Base-by-base conservation (phyloP, 1,140 invertebrate species). In the Oedothorax gibbosus region DNA sequence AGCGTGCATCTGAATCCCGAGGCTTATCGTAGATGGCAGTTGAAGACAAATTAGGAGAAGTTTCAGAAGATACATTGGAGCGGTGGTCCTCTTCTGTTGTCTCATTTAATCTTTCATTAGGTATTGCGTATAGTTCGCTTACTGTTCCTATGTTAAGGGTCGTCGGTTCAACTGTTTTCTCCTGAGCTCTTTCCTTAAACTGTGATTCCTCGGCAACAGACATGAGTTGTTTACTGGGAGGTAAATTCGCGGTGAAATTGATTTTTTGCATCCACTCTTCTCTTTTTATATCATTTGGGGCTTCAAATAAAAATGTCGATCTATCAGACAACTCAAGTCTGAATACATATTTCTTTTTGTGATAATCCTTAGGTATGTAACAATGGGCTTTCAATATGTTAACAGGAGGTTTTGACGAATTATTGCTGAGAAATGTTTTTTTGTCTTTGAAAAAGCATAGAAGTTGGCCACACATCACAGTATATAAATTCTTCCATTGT, bases 391-490 rank as follows among this genome's bases (percentile, higher is more conserved):
- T 95, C 85, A 96, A 93, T 75, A 99, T 95, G 68, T 95, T 96
- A 8, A 99, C 93, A 0, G 98, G 97, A 0, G 97, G 94, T 0
- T 95, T 94, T 0, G 96, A 96, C 91, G 98, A 97, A 87, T 95
- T 94, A 84, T 91, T 91, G 79, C 93, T 93, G 57, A 93, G 91
- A 90, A 98, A 98, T 92, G 98, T 96, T 85, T 95, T 94, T 88
- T 96, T 94, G 89, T 98, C 97, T 89, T 98, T 97, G 91, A 99
- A 99, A 94, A 99, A 99, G 91, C 97, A 99, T 49, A 99, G 91
- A 83, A 99, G 90, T 90, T 99, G 98, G 0, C 98, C 98, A 89
- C 97, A 99, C 0, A 99, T 91, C 53, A 99, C 97, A 5, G 96
- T 96, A 89, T 99, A 98, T 90, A 96, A 97, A 71, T 93, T 93